These are phyloP conservation scores for Temnothorax unifasciatus DNA, from an alignment of 2,888 invertebrate species.

Conservation along the genomic window DNA sequence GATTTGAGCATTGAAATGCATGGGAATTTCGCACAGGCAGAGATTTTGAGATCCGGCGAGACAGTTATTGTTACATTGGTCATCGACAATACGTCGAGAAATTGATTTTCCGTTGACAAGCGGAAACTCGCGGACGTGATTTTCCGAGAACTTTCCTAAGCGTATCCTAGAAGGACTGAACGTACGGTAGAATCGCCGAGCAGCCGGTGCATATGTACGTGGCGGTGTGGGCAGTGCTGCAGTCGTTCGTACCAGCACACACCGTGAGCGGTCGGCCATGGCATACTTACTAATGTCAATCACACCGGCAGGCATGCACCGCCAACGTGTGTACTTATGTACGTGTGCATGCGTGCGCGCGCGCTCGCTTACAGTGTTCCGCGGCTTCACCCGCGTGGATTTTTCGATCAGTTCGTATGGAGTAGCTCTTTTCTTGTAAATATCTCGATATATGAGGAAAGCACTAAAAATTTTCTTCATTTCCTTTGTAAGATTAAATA, in stretches of 20 bases:
- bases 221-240: constrained; percentile 80
- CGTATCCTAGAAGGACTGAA: constrained; percentile 67
- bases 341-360: constrained; percentile 43
- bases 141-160: constrained; percentile 68
- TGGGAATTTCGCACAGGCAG: not conserved
- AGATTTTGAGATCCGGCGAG: not conserved
- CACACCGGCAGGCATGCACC: constrained; percentile 85
- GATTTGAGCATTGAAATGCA: not conserved
- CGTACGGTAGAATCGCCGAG: constrained; percentile 39
- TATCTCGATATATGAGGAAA: not conserved
- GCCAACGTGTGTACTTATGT: constrained; percentile 67
- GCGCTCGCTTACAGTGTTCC: constrained; percentile 16
- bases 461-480: not conserved
- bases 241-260: constrained; percentile 81
- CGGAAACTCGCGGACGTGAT: constrained; percentile 66
- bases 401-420: not conserved
- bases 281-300: constrained; percentile 86
- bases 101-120: constrained; percentile 6
- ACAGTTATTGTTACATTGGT: not conserved
- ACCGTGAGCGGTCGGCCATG: constrained; percentile 86
- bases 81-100: not conserved
- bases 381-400: constrained; percentile 4
- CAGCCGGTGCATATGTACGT: constrained; percentile 74
- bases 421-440: not conserved
- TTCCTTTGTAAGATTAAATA: not conserved